phyloP scores from a whole-genome alignment of 2,113 vertebrate genomes.

The Crotalus tigris region DNA sequence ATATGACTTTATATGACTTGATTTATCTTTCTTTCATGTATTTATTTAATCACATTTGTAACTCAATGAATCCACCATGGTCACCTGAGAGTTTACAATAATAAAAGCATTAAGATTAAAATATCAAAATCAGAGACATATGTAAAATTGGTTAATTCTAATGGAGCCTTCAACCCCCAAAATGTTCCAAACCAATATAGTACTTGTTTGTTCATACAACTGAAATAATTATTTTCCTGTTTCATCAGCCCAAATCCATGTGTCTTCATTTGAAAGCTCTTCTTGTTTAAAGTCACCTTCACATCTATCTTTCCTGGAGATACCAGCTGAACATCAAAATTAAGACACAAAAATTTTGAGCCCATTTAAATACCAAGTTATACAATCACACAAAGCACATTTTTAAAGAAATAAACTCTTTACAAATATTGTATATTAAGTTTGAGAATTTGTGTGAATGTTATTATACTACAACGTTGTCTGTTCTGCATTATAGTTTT shows the following conservation, averaged over 20 bases:
- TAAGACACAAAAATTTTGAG: background rate
- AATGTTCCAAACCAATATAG: background rate
- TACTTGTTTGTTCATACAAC: background rate
- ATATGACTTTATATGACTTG: background rate
- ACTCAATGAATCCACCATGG: background rate
- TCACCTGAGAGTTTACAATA: background rate
- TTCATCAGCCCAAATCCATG: background rate
- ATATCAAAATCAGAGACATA: background rate
- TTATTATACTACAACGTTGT: background rate
- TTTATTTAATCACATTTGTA: background rate
- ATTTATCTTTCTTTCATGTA: background rate
- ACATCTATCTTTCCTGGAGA: background rate
- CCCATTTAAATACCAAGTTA: background rate
- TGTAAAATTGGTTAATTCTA: background rate
- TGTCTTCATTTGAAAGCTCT: background rate
- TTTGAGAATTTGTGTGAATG: background rate
- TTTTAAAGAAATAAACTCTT: background rate
- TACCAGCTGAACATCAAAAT: background rate
- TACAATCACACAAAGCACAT: no score
- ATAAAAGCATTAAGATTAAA: background rate
- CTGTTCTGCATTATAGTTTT: background rate
- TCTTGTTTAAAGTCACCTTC: background rate
- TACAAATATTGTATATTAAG: background rate
- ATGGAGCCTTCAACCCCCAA: background rate
- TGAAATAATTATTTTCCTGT: background rate